These are phyloP conservation scores for Embidobia sp. DNA, from an alignment of 2,888 invertebrate species.

Conservation along the genomic window DNA sequence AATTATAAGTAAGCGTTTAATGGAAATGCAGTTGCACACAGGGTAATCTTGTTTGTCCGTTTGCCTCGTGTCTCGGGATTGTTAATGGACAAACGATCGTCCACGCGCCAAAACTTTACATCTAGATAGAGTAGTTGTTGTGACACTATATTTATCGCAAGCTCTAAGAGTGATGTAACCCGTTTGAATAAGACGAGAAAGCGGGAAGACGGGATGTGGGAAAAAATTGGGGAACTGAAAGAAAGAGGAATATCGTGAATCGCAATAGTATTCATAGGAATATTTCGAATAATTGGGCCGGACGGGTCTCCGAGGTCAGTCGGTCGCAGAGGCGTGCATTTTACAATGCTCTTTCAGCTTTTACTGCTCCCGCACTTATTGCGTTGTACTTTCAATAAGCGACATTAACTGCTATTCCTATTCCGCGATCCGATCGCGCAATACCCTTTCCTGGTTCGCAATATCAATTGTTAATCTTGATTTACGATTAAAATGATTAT, in stretches of 20 bases:
- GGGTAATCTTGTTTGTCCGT: not conserved
- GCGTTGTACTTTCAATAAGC: constrained; percentile 49
- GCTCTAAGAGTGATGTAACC: constrained; percentile 62
- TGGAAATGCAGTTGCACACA: too few relatives aligned
- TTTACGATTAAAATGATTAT: too few relatives aligned
- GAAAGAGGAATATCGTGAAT: constrained; percentile 16
- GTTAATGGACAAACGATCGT: constrained; percentile 39
- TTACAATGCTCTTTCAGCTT: constrained; percentile 51
- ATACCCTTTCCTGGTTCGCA: constrained; percentile 15
- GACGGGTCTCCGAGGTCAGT: constrained; percentile 47
- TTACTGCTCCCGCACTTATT: constrained; percentile 41
- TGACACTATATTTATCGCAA: constrained; percentile 61
- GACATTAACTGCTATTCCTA: constrained; percentile 28
- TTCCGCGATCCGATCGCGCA: constrained; percentile 33
- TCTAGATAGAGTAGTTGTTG: constrained; percentile 39
- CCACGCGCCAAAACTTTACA: constrained; percentile 57
- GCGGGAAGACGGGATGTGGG: constrained; percentile 1
- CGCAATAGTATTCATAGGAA: constrained; percentile 10
- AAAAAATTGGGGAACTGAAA: constrained; percentile 1
- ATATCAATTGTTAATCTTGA: not conserved
- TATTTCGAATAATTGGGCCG: constrained; percentile 44
- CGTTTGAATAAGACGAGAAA: constrained; percentile 51
- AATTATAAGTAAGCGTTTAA: too few relatives aligned
- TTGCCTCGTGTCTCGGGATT: constrained; percentile 1
- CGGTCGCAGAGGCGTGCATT: constrained; percentile 42